Evolutionary conservation across 2,888 invertebrate species (phyloP), one percentile per base, ranked within the genome.

Genomic region (Nomada fabriciana): DNA sequence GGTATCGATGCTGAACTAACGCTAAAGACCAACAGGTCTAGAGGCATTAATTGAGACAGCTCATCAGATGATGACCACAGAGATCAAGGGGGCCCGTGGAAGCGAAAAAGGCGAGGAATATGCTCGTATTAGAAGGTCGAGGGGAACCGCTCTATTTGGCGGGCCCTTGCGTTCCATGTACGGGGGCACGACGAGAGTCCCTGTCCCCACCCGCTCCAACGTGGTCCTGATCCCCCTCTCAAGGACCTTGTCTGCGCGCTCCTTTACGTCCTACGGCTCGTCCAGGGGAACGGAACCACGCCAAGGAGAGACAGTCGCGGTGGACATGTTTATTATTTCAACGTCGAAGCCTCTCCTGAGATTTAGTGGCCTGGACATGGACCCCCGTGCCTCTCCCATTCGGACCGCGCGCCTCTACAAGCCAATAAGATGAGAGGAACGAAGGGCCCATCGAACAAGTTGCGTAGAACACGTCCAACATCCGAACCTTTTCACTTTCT

Each of bases 321-420:
- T 87, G 84, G 87, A 88, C 87, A 88, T 88, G 88, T 88, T 88
- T 88, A 88, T 88, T 88, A 88, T 86, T 86, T 88, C 83, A 84
- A 80, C 81, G 86, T 84, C 84, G 82, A 85, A 86, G 82, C 77
- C 83, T 87, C 87, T 85, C 64, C 67, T 43, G 79, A 88, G 87
- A 88, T 88, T 88, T 88, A 87, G 88, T 88, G 85, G 87, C 80
- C 55, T 78, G 81, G 77, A 78, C 87, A 60, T 20, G 77, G 76
- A n/a, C 76, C 64, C 59, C 36, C 23, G 18, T 47, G 65, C 64
- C 71, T 68, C 80, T 53, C 71, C 68, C 50, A 25, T 53, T 23
- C 73, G 47, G 64, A 23, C 73, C 69, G n/a, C 69, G 59, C 69
- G 50, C 68, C 71, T 70, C 67, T 71, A 82, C 84, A 75, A 78